Percentiles rank a stretch among this genome's conserved stretches.
These are phyloP conservation scores for Tinamus major DNA, from an alignment of 2,797 vertebrate genomes.

Conservation along the genomic window DNA sequence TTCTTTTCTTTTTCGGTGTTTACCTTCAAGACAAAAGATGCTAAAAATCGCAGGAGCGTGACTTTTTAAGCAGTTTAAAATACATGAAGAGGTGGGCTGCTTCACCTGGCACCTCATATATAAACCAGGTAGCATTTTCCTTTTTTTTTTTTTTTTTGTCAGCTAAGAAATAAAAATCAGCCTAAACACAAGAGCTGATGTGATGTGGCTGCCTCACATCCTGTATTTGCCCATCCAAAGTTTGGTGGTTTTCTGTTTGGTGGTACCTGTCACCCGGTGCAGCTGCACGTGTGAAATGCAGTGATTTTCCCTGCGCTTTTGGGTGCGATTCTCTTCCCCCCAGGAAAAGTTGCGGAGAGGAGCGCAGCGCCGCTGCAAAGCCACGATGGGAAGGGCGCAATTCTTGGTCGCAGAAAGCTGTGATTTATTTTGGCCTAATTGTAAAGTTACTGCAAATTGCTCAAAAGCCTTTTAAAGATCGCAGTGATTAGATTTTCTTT, in stretches of 20 bases:
- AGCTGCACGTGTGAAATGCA: neutral
- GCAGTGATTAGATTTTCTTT: conserved; percentile 83
- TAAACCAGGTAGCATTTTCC: neutral
- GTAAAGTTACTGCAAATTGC: conserved; percentile 84
- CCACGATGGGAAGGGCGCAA: conserved; percentile 61
- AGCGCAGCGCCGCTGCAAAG: neutral
- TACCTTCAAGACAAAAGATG: conserved; percentile 64
- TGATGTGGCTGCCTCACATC: neutral
- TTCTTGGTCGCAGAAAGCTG: conserved; percentile 74
- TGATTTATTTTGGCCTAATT: conserved; percentile 83
- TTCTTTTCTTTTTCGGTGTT: neutral
- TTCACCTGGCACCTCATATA: conserved; percentile 7
- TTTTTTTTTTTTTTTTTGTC: neutral
- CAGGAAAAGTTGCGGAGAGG: conserved; percentile 53
- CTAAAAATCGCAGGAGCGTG: neutral
- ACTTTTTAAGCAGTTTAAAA: conserved; percentile 11
- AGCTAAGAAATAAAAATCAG: neutral
- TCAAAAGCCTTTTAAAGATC: conserved; percentile 83
- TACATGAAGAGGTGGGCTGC: neutral
- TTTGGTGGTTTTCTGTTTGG: neutral
- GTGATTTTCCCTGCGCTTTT: conserved; percentile 11
- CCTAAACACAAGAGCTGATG: neutral
- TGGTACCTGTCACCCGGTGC: conserved; percentile 6
- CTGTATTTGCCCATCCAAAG: neutral
- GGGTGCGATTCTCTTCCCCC: conserved; percentile 42